Conservation (phyloP, 2,888 invertebrate species). For the Apamea crenata region DNA sequence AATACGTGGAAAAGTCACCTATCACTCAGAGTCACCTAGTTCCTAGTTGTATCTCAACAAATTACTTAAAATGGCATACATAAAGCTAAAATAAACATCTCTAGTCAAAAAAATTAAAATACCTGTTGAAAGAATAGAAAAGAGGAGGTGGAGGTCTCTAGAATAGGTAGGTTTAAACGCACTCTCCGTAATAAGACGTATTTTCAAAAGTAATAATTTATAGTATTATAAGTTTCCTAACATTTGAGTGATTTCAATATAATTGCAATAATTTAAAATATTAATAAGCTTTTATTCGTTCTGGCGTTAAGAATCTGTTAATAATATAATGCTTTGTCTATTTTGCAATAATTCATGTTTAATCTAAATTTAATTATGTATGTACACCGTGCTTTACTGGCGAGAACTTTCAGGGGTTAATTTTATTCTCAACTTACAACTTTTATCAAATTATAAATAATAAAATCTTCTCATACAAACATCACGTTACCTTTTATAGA, state of each 20-base stretch:
- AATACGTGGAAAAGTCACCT: background rate
- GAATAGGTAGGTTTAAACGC: constrained; percentile 17
- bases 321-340: constrained; percentile 25
- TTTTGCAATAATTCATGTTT: constrained; percentile 39
- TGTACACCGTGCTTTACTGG: constrained; percentile 24
- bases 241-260: constrained; percentile 28
- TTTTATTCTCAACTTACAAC: background rate
- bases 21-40: constrained; percentile 75
- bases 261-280: constrained; percentile 42
- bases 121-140: background rate
- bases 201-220: constrained; percentile 47
- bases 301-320: constrained; percentile 15
- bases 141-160: constrained; percentile 35
- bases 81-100: constrained; percentile 13
- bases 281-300: constrained; percentile 21
- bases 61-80: constrained; percentile 3
- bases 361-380: constrained; percentile 36
- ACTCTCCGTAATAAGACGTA: constrained; percentile 18
- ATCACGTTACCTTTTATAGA: constrained; percentile 5
- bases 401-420: background rate
- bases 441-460: background rate
- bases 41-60: constrained; percentile 63
- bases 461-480: background rate
- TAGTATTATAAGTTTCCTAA: constrained; percentile 16
- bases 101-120: constrained; percentile 3